A percentile compares a stretch with the other conserved stretches of the same genome.
Evolutionary conservation across 2,113 vertebrate genomes (phyloP).

Genomic region (Stegastes partitus): DNA sequence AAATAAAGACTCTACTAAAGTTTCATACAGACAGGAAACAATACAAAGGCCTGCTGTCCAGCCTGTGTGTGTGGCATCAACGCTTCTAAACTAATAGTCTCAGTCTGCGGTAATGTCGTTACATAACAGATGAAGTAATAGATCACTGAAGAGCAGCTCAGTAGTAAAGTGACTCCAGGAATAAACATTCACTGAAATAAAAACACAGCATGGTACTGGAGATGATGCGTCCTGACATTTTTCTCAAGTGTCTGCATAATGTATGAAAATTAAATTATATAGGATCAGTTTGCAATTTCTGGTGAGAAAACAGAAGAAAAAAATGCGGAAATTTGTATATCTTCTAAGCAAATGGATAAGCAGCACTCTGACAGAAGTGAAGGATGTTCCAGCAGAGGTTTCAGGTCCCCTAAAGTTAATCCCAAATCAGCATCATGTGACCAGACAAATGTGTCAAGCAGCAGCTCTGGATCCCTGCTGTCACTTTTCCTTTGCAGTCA

Average conservation of each 20-base stretch:
- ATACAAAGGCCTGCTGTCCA: not conserved
- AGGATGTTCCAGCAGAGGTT: not conserved
- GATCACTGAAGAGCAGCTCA: slow-evolving; percentile 16
- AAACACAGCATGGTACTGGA: not conserved
- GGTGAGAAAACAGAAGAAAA: not conserved
- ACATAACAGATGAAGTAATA: slow-evolving; percentile 25
- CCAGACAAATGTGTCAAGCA: not conserved
- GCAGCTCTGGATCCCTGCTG: too few species aligned
- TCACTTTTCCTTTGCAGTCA: not conserved
- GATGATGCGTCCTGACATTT: not conserved
- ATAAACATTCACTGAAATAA: not conserved
- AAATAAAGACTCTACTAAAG: too few species aligned
- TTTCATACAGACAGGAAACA: not conserved
- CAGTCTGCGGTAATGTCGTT: slow-evolving; percentile 3
- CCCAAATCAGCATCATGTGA: not conserved
- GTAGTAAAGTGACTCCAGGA: not conserved
- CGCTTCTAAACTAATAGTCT: not conserved
- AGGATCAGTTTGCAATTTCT: not conserved
- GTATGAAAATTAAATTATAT: not conserved
- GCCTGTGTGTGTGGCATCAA: not conserved
- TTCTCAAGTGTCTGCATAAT: not conserved
- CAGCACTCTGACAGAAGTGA: not conserved
- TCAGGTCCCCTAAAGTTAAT: not conserved
- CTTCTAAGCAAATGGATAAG: not conserved
- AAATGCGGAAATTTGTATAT: not conserved